Conservation (phyloP, 2,113 vertebrate species). For the Electrona antarctica region DNA sequence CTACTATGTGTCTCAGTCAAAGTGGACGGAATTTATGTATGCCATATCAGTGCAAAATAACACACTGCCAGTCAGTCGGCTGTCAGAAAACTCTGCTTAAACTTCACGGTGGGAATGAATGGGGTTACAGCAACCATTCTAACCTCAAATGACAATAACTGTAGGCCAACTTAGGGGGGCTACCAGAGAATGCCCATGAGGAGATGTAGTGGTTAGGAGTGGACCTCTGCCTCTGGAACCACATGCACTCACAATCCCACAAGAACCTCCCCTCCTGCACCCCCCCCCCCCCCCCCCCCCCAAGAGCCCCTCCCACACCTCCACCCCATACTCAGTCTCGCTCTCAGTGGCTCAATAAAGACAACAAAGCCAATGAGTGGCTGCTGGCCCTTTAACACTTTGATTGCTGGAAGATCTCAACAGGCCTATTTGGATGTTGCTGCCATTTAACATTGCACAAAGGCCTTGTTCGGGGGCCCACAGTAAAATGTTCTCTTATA, state of each 20-base stretch:
- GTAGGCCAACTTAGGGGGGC: not conserved
- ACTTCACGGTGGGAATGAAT: constrained; percentile 11
- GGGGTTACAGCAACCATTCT: constrained; percentile 19
- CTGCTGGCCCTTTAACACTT: too few species aligned
- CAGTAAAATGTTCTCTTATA: too few species aligned
- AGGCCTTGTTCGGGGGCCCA: too few species aligned
- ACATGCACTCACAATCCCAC: constrained; percentile 1
- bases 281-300: not conserved
- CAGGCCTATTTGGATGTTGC: too few species aligned
- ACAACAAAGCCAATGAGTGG: not conserved
- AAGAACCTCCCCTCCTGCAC: not conserved
- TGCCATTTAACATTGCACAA: too few species aligned
- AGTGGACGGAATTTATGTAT: too few species aligned
- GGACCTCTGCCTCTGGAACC: not conserved
- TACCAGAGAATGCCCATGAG: not conserved
- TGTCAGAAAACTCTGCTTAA: constrained; percentile 25
- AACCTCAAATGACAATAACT: constrained; percentile 8
- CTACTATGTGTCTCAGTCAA: too few species aligned
- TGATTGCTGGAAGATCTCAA: too few species aligned
- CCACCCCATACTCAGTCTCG: not conserved
- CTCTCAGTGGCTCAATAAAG: not conserved
- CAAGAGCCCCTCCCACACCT: not conserved
- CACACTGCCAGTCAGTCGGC: constrained; percentile 11
- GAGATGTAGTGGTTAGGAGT: not conserved
- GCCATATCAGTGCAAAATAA: constrained; percentile 9